Evolutionary conservation across 53 echinoderm and acorn worm species (phyloP).

Genomic region (Temnopleurus reevesii): DNA sequence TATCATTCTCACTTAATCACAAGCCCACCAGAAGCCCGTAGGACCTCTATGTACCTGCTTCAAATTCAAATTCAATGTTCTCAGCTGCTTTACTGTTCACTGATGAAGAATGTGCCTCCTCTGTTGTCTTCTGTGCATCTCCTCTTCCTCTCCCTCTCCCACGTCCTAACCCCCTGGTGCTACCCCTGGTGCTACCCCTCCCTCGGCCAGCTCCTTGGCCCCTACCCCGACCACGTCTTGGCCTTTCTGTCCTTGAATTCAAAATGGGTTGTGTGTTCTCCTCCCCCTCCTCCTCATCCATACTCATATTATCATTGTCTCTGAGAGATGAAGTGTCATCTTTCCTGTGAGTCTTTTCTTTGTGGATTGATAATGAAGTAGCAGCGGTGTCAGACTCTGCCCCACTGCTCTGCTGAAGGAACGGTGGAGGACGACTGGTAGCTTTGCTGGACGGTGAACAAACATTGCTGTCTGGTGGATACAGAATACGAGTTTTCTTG

Average conservation of each 20-base stretch:
- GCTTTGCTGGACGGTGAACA: background rate
- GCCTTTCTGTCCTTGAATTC: background rate
- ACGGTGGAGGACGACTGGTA: background rate
- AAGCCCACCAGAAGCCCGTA: too few species aligned
- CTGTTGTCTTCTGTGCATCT: background rate
- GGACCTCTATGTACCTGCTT: constrained; percentile 38
- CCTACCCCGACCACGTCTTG: background rate
- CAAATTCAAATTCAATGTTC: constrained; percentile 12
- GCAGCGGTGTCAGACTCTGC: background rate
- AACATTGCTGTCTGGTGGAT: constrained; percentile 1
- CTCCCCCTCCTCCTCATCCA: background rate
- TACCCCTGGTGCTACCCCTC: background rate
- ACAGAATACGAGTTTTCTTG: constrained; percentile 15
- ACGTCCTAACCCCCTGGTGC: background rate
- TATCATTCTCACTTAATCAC: too few species aligned
- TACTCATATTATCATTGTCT: background rate
- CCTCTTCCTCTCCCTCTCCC: background rate
- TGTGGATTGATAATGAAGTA: background rate
- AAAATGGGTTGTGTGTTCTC: background rate
- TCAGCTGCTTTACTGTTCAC: background rate
- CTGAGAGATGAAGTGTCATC: background rate
- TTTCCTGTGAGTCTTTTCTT: background rate
- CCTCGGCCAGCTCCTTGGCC: background rate
- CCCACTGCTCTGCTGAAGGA: background rate
- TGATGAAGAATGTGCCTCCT: background rate